A percentile compares a stretch with the other conserved stretches of the same genome.
Evolutionary conservation across 2,113 vertebrate genomes (phyloP).

Genomic region (Phylloscopus trochilus): DNA sequence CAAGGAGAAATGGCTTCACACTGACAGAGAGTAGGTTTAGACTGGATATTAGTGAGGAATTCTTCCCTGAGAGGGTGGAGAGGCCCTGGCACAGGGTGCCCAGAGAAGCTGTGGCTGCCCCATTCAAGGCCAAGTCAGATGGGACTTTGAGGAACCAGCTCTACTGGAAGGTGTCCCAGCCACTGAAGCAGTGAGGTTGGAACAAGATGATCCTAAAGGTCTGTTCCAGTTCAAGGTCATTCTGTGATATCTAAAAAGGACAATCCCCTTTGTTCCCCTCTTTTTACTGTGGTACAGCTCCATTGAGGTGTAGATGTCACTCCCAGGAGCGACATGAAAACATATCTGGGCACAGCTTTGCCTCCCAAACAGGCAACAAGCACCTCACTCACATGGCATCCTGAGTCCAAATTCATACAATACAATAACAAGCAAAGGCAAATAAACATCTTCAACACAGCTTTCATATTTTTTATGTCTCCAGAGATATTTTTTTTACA

Average conservation of each 20-base stretch:
- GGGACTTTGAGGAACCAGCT: background rate
- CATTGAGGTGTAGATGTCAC: background rate
- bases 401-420: background rate
- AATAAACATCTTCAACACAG: background rate
- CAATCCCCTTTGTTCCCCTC: background rate
- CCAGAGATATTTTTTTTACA: background rate
- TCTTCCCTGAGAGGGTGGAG: background rate
- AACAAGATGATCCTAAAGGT: background rate
- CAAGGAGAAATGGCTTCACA: background rate
- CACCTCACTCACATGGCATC: accelerated
- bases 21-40: background rate
- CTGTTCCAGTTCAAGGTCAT: background rate
- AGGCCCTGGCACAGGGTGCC: background rate
- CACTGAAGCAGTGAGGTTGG: background rate
- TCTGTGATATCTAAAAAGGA: background rate
- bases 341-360: background rate
- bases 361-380: background rate
- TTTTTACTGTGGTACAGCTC: background rate
- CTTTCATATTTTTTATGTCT: background rate
- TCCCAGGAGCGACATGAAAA: background rate
- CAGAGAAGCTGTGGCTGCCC: background rate
- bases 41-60: no score
- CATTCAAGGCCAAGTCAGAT: background rate
- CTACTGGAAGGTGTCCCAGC: no score
- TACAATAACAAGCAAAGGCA: background rate